phyloP scores from a whole-genome alignment of 2,797 vertebrate genomes.

The Carcharodon carcharias region DNA sequence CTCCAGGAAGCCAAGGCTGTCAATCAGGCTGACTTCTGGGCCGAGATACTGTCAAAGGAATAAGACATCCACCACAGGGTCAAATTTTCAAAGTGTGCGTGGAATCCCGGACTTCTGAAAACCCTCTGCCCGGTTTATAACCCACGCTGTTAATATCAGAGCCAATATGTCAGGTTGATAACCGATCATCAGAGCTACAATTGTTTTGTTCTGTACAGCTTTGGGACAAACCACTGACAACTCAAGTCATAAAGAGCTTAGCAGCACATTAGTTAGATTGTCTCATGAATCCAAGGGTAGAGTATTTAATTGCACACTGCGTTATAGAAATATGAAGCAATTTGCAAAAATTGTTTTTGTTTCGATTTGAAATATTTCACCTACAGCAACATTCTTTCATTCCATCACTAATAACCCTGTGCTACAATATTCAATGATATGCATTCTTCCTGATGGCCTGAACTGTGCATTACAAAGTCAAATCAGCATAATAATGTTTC shows the following conservation, averaged over 20 bases:
- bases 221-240: background rate
- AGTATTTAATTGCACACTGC: background rate
- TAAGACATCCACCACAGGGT: background rate
- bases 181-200: background rate
- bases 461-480: background rate
- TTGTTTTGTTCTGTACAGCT: background rate
- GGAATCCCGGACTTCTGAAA: background rate
- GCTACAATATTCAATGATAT: background rate
- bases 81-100: background rate
- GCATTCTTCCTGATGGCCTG: background rate
- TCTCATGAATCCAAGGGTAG: background rate
- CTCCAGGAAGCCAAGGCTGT: background rate
- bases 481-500: background rate
- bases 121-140: background rate
- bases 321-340: background rate
- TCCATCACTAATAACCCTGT: background rate
- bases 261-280: background rate
- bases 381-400: background rate
- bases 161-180: background rate
- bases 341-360: background rate
- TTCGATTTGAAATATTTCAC: constrained; percentile 9
- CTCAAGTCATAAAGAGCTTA: too few species aligned
- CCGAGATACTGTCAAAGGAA: background rate
- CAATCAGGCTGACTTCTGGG: too few species aligned
- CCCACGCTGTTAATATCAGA: background rate